Base-by-base conservation (phyloP, 1,140 invertebrate genomes). In the Orchesella cincta region DNA sequence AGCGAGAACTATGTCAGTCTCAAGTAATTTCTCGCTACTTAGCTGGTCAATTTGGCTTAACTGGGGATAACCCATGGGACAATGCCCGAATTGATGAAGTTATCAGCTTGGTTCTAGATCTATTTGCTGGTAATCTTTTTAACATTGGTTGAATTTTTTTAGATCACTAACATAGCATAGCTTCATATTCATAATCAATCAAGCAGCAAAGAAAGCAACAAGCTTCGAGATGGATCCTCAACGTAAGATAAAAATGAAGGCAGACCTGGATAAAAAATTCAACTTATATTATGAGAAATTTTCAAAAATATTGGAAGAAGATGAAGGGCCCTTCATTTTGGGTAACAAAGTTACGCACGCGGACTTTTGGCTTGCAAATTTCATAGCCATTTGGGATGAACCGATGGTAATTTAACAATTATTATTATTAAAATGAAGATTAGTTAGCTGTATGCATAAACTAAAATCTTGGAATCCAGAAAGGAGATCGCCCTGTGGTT, bases 1-100 rank as follows among this genome's bases (percentile, higher is more conserved):
- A 67, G n/a, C 31, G 26, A 29, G 75, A 76, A 36, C 35, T 79
- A 0, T 57, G 74, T 35, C 78, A 79, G 31, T 79, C 78, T 0
- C 46, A 52, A 29, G 74, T 52, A 0, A 79, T 79, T 29, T 79
- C 78, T 1, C 18, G 78, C 0, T 93, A 90, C 82, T 84, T 93
- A 23, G 92, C 91, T 3, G 91, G 89, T 82, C 86, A 91, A 78
- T 88, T 88, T 57, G 89, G 88, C 75, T 83, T 94, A 70, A 87
- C 86, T 76, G 92, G 92, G 0, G 87, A 88, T 79, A 86, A 90
- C 82, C 89, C 90, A 67, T 90, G 89, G 86, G 90, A 92, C 83
- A 87, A 88, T 35, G 74, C 74, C 3, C 34, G 57, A 3, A 3
- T 52, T 18, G 78, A 79, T 52, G 78, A 79, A 39, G 51, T 79